Conservation (phyloP, 2,797 vertebrate species). For the Dromococcyx pavoninus region DNA sequence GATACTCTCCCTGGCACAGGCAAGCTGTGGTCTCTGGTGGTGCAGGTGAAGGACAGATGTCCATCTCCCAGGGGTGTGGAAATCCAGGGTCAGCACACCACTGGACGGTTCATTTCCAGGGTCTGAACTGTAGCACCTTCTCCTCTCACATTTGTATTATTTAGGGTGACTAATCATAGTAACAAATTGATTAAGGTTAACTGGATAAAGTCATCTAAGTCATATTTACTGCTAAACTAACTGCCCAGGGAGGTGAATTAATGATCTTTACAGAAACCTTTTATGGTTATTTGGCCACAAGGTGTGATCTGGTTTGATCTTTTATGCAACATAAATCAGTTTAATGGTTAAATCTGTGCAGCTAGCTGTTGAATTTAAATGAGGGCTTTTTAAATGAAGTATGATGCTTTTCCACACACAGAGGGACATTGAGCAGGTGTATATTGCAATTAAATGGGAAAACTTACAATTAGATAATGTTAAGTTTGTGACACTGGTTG, state of each 20-base stretch:
- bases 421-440: slow-evolving; percentile 70
- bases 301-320: slow-evolving; percentile 72
- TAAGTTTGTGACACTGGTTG: slow-evolving; percentile 64
- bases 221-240: slow-evolving; percentile 74
- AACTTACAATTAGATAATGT: slow-evolving; percentile 73
- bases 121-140: slow-evolving; percentile 15
- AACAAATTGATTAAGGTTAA: slow-evolving; percentile 75
- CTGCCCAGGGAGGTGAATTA: slow-evolving; percentile 74
- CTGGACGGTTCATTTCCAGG: not conserved
- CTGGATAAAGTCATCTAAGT: slow-evolving; percentile 71
- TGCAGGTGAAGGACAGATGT: not conserved
- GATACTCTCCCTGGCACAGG: not conserved
- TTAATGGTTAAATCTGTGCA: slow-evolving; percentile 73
- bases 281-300: slow-evolving; percentile 76
- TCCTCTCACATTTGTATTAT: slow-evolving; percentile 50
- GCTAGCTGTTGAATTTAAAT: slow-evolving; percentile 73
- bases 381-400: slow-evolving; percentile 71
- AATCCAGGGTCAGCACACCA: not conserved
- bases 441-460: slow-evolving; percentile 72
- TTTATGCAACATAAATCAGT: slow-evolving; percentile 75
- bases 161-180: slow-evolving; percentile 70
- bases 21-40: rapidly evolving
- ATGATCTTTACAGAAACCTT: slow-evolving; percentile 75
- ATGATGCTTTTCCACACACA: slow-evolving; percentile 56
- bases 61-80: not conserved